Conservation (phyloP, 2,113 vertebrate species). For the Mobula hypostoma region DNA sequence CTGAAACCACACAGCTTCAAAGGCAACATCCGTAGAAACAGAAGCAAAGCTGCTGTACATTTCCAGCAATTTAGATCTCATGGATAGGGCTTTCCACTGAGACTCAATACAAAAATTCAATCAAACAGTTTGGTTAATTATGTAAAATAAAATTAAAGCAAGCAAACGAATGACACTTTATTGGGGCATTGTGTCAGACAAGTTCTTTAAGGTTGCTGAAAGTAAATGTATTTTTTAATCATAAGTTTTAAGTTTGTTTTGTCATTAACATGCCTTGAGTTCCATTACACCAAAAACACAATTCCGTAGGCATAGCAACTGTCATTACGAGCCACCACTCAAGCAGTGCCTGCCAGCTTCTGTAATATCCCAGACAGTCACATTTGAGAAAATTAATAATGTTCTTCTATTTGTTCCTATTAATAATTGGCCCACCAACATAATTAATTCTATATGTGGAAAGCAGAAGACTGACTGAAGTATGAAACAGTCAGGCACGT, state of each 20-base stretch:
- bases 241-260: constrained; percentile 5
- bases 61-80: too few relatives aligned
- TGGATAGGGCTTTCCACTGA: too few relatives aligned
- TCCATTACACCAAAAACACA: neutral
- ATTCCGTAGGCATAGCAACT: neutral
- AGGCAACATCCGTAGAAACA: too few relatives aligned
- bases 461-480: constrained; percentile 64
- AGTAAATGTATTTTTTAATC: neutral
- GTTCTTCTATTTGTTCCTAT: constrained; percentile 10
- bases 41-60: too few relatives aligned
- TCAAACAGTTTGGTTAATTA: neutral
- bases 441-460: constrained; percentile 42
- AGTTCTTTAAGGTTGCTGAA: neutral
- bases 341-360: neutral
- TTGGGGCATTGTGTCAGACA: too few relatives aligned
- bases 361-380: neutral
- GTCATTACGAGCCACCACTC: neutral
- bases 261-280: neutral
- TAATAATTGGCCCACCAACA: neutral
- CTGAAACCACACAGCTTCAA: too few relatives aligned
- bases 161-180: neutral
- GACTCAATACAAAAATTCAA: neutral
- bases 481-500: constrained; percentile 51
- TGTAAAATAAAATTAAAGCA: neutral
- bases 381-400: constrained; percentile 23